These are phyloP conservation scores for Sinopyrophorus schimmeli DNA, from an alignment of 2,888 invertebrate genomes.

Conservation along the genomic window DNA sequence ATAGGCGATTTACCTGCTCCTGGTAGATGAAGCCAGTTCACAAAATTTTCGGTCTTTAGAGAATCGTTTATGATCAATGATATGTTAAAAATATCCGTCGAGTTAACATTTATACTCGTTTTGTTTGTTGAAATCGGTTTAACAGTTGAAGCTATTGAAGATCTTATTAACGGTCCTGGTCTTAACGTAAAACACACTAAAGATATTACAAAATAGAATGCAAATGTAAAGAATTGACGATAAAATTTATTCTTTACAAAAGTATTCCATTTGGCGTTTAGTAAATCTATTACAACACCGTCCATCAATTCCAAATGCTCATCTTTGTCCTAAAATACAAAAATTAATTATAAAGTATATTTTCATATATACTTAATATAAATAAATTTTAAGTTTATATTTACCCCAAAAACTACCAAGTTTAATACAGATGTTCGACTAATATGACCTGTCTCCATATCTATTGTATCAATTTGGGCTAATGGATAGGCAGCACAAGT, in stretches of 20 bases:
- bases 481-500: conserved; percentile 97
- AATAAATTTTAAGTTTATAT: not conserved
- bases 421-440: conserved; percentile 94
- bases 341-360: conserved; percentile 19
- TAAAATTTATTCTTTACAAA: conserved; percentile 95
- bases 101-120: conserved; percentile 9
- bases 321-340: conserved; percentile 77
- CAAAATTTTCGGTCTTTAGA: conserved; percentile 12
- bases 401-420: conserved; percentile 94
- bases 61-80: conserved; percentile 16
- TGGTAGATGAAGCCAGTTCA: conserved; percentile 3
- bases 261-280: conserved; percentile 97
- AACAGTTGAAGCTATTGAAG: conserved; percentile 32
- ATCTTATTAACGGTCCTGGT: conserved; percentile 70
- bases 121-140: conserved; percentile 37
- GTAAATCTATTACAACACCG: conserved; percentile 88
- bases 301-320: conserved; percentile 95
- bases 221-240: conserved; percentile 87
- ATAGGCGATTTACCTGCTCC: conserved; percentile 17
- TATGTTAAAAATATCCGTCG: conserved; percentile 18
- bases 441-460: conserved; percentile 87
- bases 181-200: conserved; percentile 86
- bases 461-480: conserved; percentile 93
- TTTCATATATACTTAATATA: not conserved
- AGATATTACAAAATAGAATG: conserved; percentile 87